Evolutionary conservation across 1,140 invertebrate genomes (phyloP).

Genomic region (Fopius arisanus): DNA sequence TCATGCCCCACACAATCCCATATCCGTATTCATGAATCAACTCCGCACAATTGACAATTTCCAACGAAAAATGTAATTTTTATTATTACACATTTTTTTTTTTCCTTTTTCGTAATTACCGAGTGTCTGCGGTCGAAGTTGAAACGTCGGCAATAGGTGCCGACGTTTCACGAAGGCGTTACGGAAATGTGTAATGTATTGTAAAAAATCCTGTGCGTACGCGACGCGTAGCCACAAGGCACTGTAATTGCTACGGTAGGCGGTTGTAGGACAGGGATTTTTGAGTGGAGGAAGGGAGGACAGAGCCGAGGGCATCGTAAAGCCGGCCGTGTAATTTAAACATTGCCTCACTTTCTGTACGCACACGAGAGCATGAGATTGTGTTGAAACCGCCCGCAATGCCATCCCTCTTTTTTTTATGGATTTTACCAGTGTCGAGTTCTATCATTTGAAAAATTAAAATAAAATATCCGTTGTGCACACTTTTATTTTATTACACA

Average conservation of each 20-base stretch:
- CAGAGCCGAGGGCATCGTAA: slow-evolving; percentile 44
- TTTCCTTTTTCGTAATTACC: neutral
- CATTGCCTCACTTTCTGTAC: slow-evolving; percentile 48
- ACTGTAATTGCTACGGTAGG: slow-evolving; percentile 46
- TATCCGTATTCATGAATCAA: neutral
- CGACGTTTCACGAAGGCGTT: slow-evolving; percentile 24
- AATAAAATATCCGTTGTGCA: no score
- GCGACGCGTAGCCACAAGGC: slow-evolving; percentile 22
- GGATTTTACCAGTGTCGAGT: neutral
- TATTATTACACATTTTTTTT: neutral
- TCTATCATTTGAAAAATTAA: neutral
- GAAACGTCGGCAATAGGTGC: slow-evolving; percentile 17
- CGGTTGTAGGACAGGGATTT: slow-evolving; percentile 23
- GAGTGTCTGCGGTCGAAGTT: neutral
- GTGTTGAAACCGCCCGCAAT: slow-evolving; percentile 39
- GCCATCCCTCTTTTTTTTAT: neutral
- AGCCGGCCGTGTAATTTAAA: slow-evolving; percentile 55
- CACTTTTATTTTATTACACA: no score
- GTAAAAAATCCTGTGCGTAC: neutral
- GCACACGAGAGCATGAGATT: neutral
- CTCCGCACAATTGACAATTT: neutral
- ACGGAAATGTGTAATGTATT: slow-evolving; percentile 13
- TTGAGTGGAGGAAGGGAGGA: slow-evolving; percentile 29
- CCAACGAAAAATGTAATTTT: neutral
- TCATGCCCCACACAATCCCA: neutral